A percentile compares a stretch with the other conserved stretches of the same genome.
These are phyloP conservation scores for Lagopus leucura DNA, from an alignment of 2,113 vertebrate species.

Conservation along the genomic window DNA sequence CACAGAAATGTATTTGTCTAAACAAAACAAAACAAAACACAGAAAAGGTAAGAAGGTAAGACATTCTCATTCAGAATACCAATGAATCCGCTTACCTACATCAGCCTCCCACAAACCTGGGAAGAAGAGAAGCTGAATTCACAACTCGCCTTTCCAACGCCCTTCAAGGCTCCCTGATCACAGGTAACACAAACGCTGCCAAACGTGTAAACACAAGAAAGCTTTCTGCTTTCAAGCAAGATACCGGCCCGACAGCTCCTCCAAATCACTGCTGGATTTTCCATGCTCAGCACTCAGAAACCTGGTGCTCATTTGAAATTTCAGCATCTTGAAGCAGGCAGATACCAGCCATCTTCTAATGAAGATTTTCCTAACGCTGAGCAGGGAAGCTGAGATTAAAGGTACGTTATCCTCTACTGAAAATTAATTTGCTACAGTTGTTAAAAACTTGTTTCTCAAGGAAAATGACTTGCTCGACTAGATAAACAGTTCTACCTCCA, in stretches of 20 bases:
- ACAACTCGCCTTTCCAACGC: accelerated
- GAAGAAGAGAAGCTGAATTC: background rate
- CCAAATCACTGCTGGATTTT: constrained; percentile 61
- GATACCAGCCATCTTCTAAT: constrained; percentile 53
- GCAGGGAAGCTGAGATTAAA: constrained; percentile 74
- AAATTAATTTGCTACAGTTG: constrained; percentile 77
- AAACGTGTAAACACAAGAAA: background rate
- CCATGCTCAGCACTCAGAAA: constrained; percentile 57
- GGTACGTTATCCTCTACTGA: constrained; percentile 39
- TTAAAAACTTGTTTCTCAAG: constrained; percentile 54
- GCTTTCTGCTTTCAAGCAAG: constrained; percentile 13
- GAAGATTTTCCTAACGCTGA: constrained; percentile 65
- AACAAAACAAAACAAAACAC: background rate
- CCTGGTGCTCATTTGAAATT: constrained; percentile 43
- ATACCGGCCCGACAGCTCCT: constrained; percentile 2
- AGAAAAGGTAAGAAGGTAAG: background rate
- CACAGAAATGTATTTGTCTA: background rate
- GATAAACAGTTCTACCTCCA: constrained; percentile 38
- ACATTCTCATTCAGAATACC: background rate
- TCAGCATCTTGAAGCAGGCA: constrained; percentile 40
- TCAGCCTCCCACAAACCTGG: background rate
- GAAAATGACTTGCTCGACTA: constrained; percentile 62
- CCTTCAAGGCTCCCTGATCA: constrained; percentile 35
- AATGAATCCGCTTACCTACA: background rate
- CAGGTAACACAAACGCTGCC: background rate